Conservation (phyloP, 2,888 invertebrate species). For the Tryphoninae sp. region DNA sequence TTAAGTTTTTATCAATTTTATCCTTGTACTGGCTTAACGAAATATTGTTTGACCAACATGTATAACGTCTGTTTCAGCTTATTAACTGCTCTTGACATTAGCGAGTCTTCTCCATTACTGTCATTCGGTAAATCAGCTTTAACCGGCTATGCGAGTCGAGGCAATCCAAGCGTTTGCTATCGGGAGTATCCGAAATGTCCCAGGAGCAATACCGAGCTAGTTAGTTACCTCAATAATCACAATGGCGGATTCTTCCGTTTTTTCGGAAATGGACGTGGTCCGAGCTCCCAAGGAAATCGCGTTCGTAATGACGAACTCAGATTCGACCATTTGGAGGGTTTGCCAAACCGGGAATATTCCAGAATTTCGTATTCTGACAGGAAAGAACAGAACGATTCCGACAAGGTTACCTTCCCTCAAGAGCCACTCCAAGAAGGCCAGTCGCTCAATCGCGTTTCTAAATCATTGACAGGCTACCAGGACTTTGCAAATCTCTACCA, state of each 20-base stretch:
- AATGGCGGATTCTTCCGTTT: slow-evolving; percentile 93
- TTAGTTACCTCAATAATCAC: slow-evolving; percentile 91
- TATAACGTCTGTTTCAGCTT: slow-evolving; percentile 81
- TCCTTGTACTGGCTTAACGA: background rate
- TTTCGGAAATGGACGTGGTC: slow-evolving; percentile 81
- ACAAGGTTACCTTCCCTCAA: slow-evolving; percentile 64
- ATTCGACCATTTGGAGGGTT: slow-evolving; percentile 74
- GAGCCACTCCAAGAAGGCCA: slow-evolving; percentile 57
- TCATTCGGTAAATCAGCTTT: slow-evolving; percentile 89
- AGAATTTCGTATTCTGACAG: slow-evolving; percentile 53
- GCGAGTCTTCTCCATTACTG: slow-evolving; percentile 85
- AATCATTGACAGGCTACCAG: slow-evolving; percentile 56
- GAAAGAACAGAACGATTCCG: slow-evolving; percentile 34
- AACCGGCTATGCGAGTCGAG: slow-evolving; percentile 87
- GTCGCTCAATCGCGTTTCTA: slow-evolving; percentile 61
- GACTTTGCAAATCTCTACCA: slow-evolving; percentile 44
- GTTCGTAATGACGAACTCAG: slow-evolving; percentile 83
- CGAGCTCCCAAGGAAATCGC: slow-evolving; percentile 69
- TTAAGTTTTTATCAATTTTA: slow-evolving; percentile 35
- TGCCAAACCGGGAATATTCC: slow-evolving; percentile 44
- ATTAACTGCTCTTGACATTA: slow-evolving; percentile 82
- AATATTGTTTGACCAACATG: background rate
- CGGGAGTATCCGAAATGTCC: slow-evolving; percentile 89
- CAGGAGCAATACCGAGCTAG: slow-evolving; percentile 86
- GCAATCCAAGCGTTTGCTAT: slow-evolving; percentile 84